Conservation (phyloP, 1,140 invertebrate species). For the Hypsibius dujardini region DNA sequence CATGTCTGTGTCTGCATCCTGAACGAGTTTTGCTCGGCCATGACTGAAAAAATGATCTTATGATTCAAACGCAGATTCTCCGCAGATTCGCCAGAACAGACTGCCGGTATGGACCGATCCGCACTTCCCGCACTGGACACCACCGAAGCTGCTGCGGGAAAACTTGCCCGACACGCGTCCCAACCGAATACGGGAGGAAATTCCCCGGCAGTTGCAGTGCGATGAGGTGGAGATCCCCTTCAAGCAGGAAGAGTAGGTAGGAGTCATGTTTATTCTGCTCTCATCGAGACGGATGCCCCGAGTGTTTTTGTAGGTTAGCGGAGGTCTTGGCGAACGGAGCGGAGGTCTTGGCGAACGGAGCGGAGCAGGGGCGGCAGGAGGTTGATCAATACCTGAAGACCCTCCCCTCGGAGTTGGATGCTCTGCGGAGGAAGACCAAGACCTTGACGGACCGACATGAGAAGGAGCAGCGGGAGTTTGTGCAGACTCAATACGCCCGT, state of each 20-base stretch:
- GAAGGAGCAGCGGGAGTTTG: not conserved
- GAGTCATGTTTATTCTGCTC: no score
- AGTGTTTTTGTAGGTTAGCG: no score
- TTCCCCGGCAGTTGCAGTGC: not conserved
- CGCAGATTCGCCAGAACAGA: slow-evolving; percentile 4
- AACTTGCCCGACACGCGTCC: not conserved
- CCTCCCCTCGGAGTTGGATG: not conserved
- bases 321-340: no score
- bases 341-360: not conserved
- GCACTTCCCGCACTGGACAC: not conserved
- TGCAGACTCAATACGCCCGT: not conserved
- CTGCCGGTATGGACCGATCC: not conserved
- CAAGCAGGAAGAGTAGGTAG: not conserved
- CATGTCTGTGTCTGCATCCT: no score
- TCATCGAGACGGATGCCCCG: no score
- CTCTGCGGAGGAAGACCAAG: not conserved
- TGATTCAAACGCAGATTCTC: not conserved
- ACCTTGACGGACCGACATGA: not conserved
- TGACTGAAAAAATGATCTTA: no score
- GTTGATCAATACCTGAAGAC: not conserved
- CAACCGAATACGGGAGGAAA: not conserved
- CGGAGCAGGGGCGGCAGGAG: not conserved
- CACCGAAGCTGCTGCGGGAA: not conserved
- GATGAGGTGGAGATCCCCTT: not conserved
- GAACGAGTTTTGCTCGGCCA: no score